Conservation (phyloP, 2,797 vertebrate species). For the Kryptopterus vitreolus region DNA sequence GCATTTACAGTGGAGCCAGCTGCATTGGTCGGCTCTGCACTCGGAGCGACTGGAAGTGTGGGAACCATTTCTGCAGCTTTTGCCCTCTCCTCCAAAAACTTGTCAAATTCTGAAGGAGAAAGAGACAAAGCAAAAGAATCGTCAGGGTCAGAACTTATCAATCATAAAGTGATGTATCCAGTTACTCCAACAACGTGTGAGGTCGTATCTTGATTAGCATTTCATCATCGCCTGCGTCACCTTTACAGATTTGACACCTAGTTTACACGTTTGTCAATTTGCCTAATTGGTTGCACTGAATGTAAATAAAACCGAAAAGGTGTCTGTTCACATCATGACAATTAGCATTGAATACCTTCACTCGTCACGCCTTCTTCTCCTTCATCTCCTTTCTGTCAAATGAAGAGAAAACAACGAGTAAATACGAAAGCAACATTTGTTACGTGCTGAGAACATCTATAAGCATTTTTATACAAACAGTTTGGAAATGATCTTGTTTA, state of each 20-base stretch:
- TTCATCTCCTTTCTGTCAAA: constrained; percentile 87
- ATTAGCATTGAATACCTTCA: constrained; percentile 79
- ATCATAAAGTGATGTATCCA: not conserved
- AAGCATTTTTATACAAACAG: constrained; percentile 14
- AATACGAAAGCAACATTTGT: not conserved
- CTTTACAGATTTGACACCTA: not conserved
- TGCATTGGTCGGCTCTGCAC: constrained; percentile 69
- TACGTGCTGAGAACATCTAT: not conserved
- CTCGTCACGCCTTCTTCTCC: constrained; percentile 95
- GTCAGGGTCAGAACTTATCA: not conserved
- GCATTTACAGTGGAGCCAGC: constrained; percentile 67
- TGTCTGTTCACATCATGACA: not conserved
- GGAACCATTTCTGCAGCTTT: constrained; percentile 92
- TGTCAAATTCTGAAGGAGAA: constrained; percentile 87
- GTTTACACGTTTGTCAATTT: not conserved
- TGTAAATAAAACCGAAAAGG: not conserved
- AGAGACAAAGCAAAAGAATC: not conserved
- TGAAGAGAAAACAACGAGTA: constrained; percentile 29
- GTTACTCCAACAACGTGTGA: not conserved
- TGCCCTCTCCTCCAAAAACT: constrained; percentile 96
- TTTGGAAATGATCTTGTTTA: not conserved
- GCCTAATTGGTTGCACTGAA: not conserved
- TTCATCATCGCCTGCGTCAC: not conserved
- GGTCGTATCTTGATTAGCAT: not conserved
- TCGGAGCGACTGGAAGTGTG: constrained; percentile 82